Percentiles rank a stretch among this genome's conserved stretches.
Conservation (phyloP, 2,113 vertebrate genomes). For the Etia nguti region DNA sequence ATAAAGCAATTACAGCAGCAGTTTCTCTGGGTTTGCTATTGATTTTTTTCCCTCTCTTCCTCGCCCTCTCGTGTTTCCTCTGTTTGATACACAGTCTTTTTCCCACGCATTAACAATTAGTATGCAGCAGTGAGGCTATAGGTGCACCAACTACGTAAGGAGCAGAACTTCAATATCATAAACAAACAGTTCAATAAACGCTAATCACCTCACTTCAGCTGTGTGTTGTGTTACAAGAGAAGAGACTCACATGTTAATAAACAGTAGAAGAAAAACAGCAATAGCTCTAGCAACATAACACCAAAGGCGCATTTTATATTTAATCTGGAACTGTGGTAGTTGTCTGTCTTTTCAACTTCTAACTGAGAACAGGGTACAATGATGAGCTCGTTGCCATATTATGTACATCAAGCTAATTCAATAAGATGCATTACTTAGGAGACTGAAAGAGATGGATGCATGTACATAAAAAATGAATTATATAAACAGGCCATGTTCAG, state of each 20-base stretch:
- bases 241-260: background rate
- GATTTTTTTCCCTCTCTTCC: constrained; percentile 25
- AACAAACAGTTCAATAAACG: background rate
- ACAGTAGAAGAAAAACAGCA: background rate
- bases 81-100: constrained; percentile 28
- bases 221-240: background rate
- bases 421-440: background rate
- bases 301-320: background rate
- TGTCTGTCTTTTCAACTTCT: constrained; percentile 6
- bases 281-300: background rate
- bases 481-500: constrained; percentile 8
- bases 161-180: constrained; percentile 20
- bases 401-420: background rate
- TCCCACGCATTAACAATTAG: constrained; percentile 59
- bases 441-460: background rate
- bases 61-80: constrained; percentile 13
- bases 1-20: constrained; percentile 50
- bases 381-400: background rate
- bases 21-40: constrained; percentile 39
- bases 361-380: background rate
- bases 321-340: background rate
- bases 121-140: constrained; percentile 36
- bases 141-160: constrained; percentile 21
- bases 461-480: constrained; percentile 3
- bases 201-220: background rate